These are phyloP conservation scores for Hyperoplus lanceolatus DNA, from an alignment of 2,797 vertebrate genomes.

Conservation along the genomic window DNA sequence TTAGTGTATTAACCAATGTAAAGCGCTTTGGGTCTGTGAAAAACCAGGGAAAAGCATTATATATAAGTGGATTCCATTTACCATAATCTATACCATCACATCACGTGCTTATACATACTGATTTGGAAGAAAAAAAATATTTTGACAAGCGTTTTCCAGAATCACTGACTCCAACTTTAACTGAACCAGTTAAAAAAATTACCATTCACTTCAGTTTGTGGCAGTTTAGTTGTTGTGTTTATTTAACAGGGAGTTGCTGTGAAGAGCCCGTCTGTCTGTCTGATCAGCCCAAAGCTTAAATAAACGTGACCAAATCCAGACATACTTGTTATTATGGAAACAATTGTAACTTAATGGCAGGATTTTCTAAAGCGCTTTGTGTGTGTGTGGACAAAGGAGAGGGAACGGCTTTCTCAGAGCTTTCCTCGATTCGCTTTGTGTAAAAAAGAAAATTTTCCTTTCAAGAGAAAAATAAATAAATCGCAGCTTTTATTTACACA, in stretches of 20 bases:
- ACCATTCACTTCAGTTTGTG: not conserved
- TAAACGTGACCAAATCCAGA: not conserved
- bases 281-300: not conserved
- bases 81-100: no score
- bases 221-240: conserved; percentile 5
- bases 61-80: no score
- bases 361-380: not conserved
- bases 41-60: no score
- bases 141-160: no score
- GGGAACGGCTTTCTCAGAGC: not conserved
- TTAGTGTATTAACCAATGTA: no score
- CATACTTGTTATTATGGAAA: not conserved
- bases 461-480: conserved; percentile 14
- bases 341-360: not conserved
- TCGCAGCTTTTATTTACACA: conserved; percentile 26
- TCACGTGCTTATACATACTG: no score
- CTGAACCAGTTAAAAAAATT: not conserved
- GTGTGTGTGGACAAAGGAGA: not conserved
- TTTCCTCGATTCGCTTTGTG: not conserved
- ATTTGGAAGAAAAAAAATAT: no score
- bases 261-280: not conserved
- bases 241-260: conserved; percentile 22
- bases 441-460: conserved; percentile 12
- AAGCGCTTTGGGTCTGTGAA: no score
- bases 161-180: not conserved